phyloP scores from a whole-genome alignment of 2,888 invertebrate genomes.

The Lasius platythorax region DNA sequence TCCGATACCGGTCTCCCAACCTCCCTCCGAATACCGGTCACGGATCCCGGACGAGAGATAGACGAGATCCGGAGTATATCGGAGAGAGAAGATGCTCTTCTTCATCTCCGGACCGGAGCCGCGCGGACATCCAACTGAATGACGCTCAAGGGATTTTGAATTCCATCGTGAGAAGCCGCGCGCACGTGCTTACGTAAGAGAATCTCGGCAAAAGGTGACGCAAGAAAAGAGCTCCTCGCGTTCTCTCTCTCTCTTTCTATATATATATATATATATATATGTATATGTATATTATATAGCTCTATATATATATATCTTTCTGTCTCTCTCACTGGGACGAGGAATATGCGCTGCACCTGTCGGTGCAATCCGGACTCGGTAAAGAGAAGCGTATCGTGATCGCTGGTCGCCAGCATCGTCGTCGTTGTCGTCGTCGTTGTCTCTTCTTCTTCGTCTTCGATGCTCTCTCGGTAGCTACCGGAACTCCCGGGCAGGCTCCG shows the following conservation, averaged over 20 bases:
- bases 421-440: constrained; percentile 48
- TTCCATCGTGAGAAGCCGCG: constrained; percentile 71
- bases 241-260: background rate
- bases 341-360: constrained; percentile 68
- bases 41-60: background rate
- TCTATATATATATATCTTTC: background rate
- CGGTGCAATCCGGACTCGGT: constrained; percentile 51
- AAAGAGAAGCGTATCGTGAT: constrained; percentile 29
- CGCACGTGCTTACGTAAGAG: constrained; percentile 75
- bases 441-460: constrained; percentile 58
- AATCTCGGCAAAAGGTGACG: constrained; percentile 69
- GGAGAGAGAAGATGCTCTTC: constrained; percentile 62
- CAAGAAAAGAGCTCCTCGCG: constrained; percentile 66
- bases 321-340: background rate
- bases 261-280: too few species aligned
- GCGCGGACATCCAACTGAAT: constrained; percentile 66
- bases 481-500: constrained; percentile 62
- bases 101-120: constrained; percentile 63
- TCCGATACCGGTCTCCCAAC: constrained; percentile 26
- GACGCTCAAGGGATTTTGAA: constrained; percentile 75
- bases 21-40: constrained; percentile 50
- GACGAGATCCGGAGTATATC: constrained; percentile 30
- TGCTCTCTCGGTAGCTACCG: constrained; percentile 64
- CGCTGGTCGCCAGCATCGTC: constrained; percentile 58
- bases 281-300: too few species aligned